Evolutionary conservation across 2,888 invertebrate genomes (phyloP), one percentile per base, ranked within the genome.

Genomic region (Rosalia funebris): DNA sequence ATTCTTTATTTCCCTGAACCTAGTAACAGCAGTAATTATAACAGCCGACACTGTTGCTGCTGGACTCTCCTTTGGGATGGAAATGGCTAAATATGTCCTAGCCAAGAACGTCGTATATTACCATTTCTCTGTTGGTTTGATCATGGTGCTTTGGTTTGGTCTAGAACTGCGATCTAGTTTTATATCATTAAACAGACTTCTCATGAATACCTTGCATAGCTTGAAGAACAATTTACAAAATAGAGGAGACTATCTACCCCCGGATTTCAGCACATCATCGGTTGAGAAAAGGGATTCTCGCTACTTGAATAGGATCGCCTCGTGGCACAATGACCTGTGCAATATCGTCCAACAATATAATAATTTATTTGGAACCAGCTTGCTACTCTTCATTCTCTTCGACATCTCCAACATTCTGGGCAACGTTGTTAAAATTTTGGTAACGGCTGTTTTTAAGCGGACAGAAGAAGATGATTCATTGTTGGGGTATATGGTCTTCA

Each of bases 301-400:
- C 31, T 0, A 25, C 1, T 14, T 50, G 25, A 41, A 50, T 16
- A 12, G 36, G 9, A 25, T 39, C 1, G 14, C 17, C 5, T 0
- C 25, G 9, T 37, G 20, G 50, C 25, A 60, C 17, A 20, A 60
- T 36, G 50, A 60, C 4, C 9, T 60, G 9, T 50, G 48, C 5
- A 37, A 50, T 25, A n/a, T 56, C 2, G 17, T 50, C 1, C 46
- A 56, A 3, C 25, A 45, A 4, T 60, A 42, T 25, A 60, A 60
- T 20, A 9, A 25, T 9, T 1, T 55, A 12, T 60, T 50, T 36
- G 60, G 60, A 1, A 31, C 50, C 1, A 44, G 50, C 14, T n/a
- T 60, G 9, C 14, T 60, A 5, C 52, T 60, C 9, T 17, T 25
- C 19, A 39, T 50, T 12, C 11, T 50, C 1, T 50, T 25, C 15